Percentiles rank a stretch among this genome's conserved stretches.
These are phyloP conservation scores for Chrysocyon brachyurus DNA, from an alignment of 2,797 vertebrate genomes.

Conservation along the genomic window DNA sequence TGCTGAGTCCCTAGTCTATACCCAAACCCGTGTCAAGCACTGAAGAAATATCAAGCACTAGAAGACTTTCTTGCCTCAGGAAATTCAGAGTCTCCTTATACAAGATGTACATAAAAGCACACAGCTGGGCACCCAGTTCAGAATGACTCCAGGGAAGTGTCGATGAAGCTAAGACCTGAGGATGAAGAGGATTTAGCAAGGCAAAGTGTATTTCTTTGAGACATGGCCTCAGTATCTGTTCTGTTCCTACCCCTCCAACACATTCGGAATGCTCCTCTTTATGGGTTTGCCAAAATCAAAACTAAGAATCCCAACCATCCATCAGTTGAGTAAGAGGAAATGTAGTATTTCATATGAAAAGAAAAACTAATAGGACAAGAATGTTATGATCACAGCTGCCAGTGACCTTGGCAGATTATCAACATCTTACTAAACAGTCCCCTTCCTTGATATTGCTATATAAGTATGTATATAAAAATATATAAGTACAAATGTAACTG, in stretches of 20 bases:
- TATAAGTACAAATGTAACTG: not conserved
- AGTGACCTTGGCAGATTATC: not conserved
- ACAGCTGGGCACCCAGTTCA: not conserved
- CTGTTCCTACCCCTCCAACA: not conserved
- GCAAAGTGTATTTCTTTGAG: not conserved
- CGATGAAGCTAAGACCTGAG: not conserved
- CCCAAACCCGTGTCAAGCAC: not conserved
- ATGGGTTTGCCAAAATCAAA: not conserved
- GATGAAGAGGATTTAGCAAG: not conserved
- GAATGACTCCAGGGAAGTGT: not conserved
- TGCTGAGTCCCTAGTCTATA: not conserved
- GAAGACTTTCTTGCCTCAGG: not conserved
- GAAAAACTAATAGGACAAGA: not conserved
- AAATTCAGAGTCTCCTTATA: not conserved
- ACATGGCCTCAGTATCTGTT: not conserved
- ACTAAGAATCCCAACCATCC: not conserved
- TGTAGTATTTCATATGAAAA: not conserved
- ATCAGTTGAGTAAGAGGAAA: not conserved
- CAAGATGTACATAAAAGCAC: accelerated
- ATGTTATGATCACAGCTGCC: not conserved
- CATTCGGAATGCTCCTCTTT: not conserved
- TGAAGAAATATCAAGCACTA: not conserved
- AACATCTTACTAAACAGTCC: not conserved
- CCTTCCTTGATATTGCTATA: not conserved
- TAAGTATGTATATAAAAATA: not conserved